Evolutionary conservation across 2,888 invertebrate genomes (phyloP).

Genomic region (Meloe dianella): DNA sequence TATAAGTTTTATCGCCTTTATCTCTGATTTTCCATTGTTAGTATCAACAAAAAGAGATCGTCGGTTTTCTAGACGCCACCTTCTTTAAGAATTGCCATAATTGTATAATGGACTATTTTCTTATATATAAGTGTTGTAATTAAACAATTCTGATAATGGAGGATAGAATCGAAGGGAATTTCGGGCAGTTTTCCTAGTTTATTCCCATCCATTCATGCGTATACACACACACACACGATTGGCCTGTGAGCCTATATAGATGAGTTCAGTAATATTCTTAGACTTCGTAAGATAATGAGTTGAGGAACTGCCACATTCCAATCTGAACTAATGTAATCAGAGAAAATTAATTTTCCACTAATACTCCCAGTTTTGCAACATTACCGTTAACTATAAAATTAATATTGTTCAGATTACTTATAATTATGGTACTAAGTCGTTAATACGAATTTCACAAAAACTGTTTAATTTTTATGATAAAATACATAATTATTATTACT

Average conservation of each 20-base stretch:
- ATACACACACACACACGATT: not conserved
- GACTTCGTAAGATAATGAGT: not conserved
- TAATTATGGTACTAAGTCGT: slow-evolving; percentile 34
- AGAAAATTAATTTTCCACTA: slow-evolving; percentile 14
- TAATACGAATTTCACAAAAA: slow-evolving; percentile 34
- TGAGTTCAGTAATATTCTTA: not conserved
- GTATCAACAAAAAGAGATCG: too few relatives aligned
- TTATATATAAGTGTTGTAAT: not conserved
- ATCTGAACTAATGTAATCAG: slow-evolving; percentile 14
- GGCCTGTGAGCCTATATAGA: not conserved
- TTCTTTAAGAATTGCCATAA: too few relatives aligned
- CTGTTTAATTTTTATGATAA: not conserved
- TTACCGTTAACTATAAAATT: not conserved
- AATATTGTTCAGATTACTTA: slow-evolving; percentile 12
- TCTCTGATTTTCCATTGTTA: too few relatives aligned
- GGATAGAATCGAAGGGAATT: not conserved
- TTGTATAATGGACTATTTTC: not conserved
- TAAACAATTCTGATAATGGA: not conserved
- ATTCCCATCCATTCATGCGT: not conserved
- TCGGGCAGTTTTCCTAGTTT: not conserved
- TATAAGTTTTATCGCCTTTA: too few relatives aligned
- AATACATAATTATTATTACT: too few relatives aligned
- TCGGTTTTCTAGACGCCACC: too few relatives aligned
- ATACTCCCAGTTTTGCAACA: not conserved
- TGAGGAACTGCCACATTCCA: slow-evolving; percentile 10